phyloP scores from a whole-genome alignment of 2,113 vertebrate genomes.

The Chaetops frenatus region DNA sequence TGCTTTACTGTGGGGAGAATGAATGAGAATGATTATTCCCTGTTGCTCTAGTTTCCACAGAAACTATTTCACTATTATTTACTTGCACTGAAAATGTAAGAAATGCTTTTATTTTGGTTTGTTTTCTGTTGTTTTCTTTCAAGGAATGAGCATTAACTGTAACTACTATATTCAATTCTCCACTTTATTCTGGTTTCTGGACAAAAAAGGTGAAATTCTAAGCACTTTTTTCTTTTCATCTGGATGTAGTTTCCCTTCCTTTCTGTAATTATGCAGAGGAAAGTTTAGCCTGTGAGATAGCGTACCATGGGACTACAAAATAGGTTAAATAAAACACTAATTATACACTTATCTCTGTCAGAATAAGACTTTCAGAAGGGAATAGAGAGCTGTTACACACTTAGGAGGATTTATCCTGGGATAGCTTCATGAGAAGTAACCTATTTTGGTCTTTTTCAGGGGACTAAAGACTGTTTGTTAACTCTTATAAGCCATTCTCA shows the following conservation, averaged over 20 bases:
- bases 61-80: not conserved
- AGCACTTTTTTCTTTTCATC: not conserved
- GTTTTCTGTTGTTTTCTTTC: not conserved
- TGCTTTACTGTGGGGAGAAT: not conserved
- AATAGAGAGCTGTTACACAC: not conserved
- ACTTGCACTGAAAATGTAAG: not conserved
- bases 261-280: not conserved
- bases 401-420: not conserved
- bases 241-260: not conserved
- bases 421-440: not conserved
- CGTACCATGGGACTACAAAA: not conserved
- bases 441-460: no score
- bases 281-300: not conserved
- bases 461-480: not conserved
- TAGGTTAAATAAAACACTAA: not conserved
- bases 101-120: not conserved
- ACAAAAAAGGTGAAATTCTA: not conserved
- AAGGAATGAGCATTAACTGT: not conserved
- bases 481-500: accelerated
- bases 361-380: not conserved
- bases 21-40: not conserved
- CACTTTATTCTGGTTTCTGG: not conserved
- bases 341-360: not conserved
- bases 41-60: not conserved
- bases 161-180: not conserved